A percentile compares a stretch with the other conserved stretches of the same genome.
phyloP scores from a whole-genome alignment of 2,888 invertebrate genomes.

The Stenolophus ochropezus region DNA sequence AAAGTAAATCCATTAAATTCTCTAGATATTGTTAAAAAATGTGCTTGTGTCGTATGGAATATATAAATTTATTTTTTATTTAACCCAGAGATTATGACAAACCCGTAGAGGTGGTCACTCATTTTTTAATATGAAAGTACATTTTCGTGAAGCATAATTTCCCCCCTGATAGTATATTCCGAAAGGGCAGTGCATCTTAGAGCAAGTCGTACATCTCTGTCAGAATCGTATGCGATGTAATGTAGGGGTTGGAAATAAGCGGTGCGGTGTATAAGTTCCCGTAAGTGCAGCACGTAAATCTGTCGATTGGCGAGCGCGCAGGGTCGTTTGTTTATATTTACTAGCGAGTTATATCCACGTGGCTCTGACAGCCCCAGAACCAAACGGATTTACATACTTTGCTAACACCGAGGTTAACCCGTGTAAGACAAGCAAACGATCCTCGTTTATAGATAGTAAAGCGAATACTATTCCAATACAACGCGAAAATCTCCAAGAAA shows the following conservation, averaged over 20 bases:
- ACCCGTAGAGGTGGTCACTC: no score
- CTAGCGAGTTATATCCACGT: slow-evolving; percentile 42
- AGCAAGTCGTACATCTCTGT: neutral
- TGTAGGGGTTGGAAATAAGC: slow-evolving; percentile 31
- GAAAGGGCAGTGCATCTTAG: neutral
- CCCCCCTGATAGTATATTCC: neutral
- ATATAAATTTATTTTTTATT: no score
- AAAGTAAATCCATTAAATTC: no score
- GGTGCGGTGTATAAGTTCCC: slow-evolving; percentile 40
- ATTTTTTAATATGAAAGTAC: no score
- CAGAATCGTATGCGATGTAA: slow-evolving; percentile 23
- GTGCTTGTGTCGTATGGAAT: no score
- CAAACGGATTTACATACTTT: slow-evolving; percentile 48
- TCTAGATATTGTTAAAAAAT: no score
- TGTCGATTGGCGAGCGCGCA: slow-evolving; percentile 35
- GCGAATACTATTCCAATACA: neutral
- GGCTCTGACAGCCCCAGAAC: slow-evolving; percentile 17
- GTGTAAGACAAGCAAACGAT: neutral
- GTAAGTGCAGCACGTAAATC: slow-evolving; percentile 48
- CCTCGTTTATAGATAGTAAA: neutral
- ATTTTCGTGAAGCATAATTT: no score
- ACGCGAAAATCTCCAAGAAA: neutral
- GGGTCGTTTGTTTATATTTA: slow-evolving; percentile 48
- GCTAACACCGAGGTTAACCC: slow-evolving; percentile 7
- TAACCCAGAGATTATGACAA: no score